These are phyloP conservation scores for Spodoptera litura DNA, from an alignment of 1,140 invertebrate species.

Conservation along the genomic window DNA sequence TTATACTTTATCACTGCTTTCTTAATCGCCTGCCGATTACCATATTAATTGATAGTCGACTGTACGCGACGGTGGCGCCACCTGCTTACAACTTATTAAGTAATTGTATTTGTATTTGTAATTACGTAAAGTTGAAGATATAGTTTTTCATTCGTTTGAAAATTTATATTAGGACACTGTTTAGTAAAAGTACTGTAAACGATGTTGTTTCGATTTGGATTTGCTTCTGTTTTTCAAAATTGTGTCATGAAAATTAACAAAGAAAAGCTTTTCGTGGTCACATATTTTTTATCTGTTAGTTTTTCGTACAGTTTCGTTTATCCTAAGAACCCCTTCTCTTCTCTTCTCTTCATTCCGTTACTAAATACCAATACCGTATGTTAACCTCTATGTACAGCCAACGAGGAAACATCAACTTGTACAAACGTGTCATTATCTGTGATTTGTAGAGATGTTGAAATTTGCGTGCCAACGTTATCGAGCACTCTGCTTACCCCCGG, in stretches of 20 bases:
- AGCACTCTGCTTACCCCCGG: constrained; percentile 14
- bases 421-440: constrained; percentile 8
- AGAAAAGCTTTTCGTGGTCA: too few species aligned
- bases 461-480: neutral
- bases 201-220: too few species aligned
- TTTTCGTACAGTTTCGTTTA: too few species aligned
- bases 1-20: constrained; percentile 31
- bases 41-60: constrained; percentile 28
- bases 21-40: constrained; percentile 9
- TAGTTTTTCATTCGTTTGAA: neutral
- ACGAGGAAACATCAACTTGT: constrained; percentile 17
- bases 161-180: too few species aligned
- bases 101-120: constrained; percentile 12
- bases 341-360: too few species aligned
- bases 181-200: too few species aligned
- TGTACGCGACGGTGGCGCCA: constrained; percentile 11
- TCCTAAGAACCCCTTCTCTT: too few species aligned
- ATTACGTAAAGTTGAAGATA: neutral
- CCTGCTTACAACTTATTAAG: constrained; percentile 11
- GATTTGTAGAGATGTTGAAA: constrained; percentile 21
- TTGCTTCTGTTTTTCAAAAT: too few species aligned
- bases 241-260: too few species aligned
- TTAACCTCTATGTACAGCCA: constrained; percentile 1
- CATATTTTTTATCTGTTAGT: too few species aligned
- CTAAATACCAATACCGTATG: neutral